Evolutionary conservation across 35 echinoderm and acorn worm species (phyloP).

Genomic region (Ptychodera flava): DNA sequence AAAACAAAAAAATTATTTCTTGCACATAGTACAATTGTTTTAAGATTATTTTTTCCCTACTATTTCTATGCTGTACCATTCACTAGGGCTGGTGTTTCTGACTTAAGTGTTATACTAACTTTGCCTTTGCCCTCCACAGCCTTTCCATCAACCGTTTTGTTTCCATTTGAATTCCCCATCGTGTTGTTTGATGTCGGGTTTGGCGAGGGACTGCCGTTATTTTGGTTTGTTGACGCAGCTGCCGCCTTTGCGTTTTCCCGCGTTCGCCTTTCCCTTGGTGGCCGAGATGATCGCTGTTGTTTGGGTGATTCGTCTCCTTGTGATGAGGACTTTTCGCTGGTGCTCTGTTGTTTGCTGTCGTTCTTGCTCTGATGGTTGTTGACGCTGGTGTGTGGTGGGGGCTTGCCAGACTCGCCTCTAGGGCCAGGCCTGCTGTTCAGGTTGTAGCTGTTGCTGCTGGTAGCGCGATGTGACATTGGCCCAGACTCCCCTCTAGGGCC

Average conservation of each 20-base stretch:
- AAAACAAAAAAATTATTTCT: neutral
- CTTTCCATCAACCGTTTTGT: neutral
- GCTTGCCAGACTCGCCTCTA: neutral
- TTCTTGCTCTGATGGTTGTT: neutral
- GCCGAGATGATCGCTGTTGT: neutral
- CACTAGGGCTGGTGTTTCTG: neutral
- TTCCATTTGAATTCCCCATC: too few species aligned
- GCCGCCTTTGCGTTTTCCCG: neutral
- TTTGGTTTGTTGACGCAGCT: neutral
- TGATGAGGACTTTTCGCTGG: neutral
- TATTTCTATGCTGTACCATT: neutral
- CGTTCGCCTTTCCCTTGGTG: neutral
- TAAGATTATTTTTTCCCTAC: neutral
- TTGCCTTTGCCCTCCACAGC: neutral
- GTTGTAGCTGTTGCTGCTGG: neutral
- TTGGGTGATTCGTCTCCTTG: neutral
- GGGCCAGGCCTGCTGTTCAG: neutral
- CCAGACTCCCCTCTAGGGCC: neutral
- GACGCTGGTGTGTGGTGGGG: neutral
- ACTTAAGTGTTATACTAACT: neutral
- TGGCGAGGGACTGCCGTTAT: neutral
- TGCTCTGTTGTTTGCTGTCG: neutral
- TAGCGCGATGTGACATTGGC: neutral
- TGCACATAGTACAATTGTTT: neutral
- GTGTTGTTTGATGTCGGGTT: neutral